Evolutionary conservation across 2,113 vertebrate genomes (phyloP).

Genomic region (Lates calcarifer): DNA sequence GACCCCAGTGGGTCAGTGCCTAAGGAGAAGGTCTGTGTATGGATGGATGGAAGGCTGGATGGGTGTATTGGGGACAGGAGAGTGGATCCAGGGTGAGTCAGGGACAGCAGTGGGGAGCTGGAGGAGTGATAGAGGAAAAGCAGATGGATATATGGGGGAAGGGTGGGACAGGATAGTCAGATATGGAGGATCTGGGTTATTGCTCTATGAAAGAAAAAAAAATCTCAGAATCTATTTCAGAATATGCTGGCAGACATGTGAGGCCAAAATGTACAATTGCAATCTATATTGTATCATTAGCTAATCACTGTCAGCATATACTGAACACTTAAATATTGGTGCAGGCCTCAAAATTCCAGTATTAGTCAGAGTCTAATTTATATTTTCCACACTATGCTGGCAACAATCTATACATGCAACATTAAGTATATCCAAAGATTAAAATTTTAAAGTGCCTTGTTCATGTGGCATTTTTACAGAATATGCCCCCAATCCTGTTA

Average conservation of each 20-base stretch:
- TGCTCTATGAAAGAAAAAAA: conserved; percentile 17
- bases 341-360: neutral
- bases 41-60: conserved; percentile 48
- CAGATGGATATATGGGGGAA: conserved; percentile 49
- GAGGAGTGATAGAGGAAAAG: conserved; percentile 43
- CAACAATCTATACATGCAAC: neutral
- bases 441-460: neutral
- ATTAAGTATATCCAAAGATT: neutral
- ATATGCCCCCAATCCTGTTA: neutral
- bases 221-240: neutral
- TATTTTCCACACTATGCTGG: conserved; percentile 5
- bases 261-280: neutral
- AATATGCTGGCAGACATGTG: conserved; percentile 14
- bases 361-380: neutral
- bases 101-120: conserved; percentile 30
- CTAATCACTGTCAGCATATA: neutral
- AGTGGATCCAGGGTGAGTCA: conserved; percentile 27
- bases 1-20: conserved; percentile 67
- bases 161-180: neutral
- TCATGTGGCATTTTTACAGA: conserved; percentile 21
- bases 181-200: conserved; percentile 50
- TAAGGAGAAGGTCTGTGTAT: conserved; percentile 58
- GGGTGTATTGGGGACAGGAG: conserved; percentile 47
- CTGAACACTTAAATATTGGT: neutral
- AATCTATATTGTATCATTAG: conserved; percentile 7